A percentile compares a stretch with the other conserved stretches of the same genome.
These are phyloP conservation scores for Brachionus rotundiformis DNA, from an alignment of 1,140 invertebrate genomes.

Conservation along the genomic window DNA sequence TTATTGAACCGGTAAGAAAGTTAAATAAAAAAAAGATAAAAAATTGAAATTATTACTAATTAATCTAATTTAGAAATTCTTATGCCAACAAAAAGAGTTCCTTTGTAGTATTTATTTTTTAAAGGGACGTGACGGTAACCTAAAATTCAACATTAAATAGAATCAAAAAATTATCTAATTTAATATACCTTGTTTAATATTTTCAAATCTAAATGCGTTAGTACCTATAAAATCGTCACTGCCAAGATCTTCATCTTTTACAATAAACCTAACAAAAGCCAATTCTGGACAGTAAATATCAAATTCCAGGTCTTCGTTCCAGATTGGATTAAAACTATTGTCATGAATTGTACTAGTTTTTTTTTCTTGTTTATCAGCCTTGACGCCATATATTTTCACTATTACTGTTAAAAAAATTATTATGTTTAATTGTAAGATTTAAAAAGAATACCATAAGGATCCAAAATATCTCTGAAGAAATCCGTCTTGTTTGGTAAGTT, in stretches of 20 bases:
- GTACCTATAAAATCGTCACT: conserved; percentile 10
- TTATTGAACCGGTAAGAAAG: background rate
- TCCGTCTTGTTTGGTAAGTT: background rate
- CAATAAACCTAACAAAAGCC: conserved; percentile 66
- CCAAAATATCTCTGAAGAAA: background rate
- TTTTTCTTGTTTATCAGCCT: background rate
- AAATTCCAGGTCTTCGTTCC: conserved; percentile 66
- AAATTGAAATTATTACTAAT: background rate
- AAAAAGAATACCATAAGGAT: conserved; percentile 52
- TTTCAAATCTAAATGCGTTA: conserved; percentile 35
- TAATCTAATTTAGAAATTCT: conserved; percentile 15
- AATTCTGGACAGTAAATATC: conserved; percentile 65
- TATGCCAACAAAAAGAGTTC: conserved; percentile 38
- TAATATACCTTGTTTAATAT: background rate
- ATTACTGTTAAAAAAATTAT: too few species aligned
- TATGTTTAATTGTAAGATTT: too few species aligned
- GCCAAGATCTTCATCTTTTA: conserved; percentile 63
- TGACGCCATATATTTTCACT: conserved; percentile 9
- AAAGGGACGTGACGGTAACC: conserved; percentile 25
- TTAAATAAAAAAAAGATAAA: background rate
- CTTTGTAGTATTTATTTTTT: conserved; percentile 37
- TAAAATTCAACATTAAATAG: background rate
- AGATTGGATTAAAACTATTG: conserved; percentile 68
- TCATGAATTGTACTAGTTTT: conserved; percentile 12
- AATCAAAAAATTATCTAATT: background rate